Base-by-base conservation (phyloP, 2,888 invertebrate species). In the Drosophila formosana region DNA sequence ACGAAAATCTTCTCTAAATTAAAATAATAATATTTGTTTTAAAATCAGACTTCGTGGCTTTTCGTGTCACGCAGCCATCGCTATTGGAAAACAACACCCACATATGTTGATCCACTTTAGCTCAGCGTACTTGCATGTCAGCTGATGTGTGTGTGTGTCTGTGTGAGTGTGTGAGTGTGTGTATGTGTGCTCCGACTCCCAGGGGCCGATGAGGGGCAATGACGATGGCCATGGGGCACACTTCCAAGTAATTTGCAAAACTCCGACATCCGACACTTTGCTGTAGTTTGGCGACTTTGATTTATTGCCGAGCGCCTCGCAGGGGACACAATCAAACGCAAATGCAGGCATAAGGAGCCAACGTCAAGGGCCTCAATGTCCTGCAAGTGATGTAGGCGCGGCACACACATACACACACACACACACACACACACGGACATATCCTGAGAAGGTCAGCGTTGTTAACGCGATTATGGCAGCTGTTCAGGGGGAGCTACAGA, bases 241-340 rank as follows among this genome's bases (percentile, higher is more conserved):
- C 80, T 83, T 83, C 86, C 86, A 85, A 83, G 86, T 83, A 83
- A 85, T 83, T 83, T 83, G 82, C 82, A 83, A 82, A 74, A 82
- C 83, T 82, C 86, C 80, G 78, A 82, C 87, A 84, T 83, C 75
- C 75, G 75, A 75, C 75, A 75, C 88, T 88, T 77, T 72, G 74
- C 80, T 82, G 83, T 83, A 83, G 82, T 83, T 83, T 74, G 80
- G 86, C 74, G 81, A 83, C 88, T 87, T 89, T 89, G 88, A 89
- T 89, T 89, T 89, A 89, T 89, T 66, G 76, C 56, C 75, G 52
- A 76, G 71, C 64, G 68, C 75, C 85, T 78, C 78, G 69, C 77
- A 64, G 66, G 72, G 79, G 72, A 83, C 79, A 81, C 75, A 78
- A 69, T 68, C 73, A 80, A 75, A 76, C 77, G 64, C 79, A 72